These are phyloP conservation scores for Archips crataeganus DNA, from an alignment of 2,888 invertebrate genomes.

Conservation along the genomic window DNA sequence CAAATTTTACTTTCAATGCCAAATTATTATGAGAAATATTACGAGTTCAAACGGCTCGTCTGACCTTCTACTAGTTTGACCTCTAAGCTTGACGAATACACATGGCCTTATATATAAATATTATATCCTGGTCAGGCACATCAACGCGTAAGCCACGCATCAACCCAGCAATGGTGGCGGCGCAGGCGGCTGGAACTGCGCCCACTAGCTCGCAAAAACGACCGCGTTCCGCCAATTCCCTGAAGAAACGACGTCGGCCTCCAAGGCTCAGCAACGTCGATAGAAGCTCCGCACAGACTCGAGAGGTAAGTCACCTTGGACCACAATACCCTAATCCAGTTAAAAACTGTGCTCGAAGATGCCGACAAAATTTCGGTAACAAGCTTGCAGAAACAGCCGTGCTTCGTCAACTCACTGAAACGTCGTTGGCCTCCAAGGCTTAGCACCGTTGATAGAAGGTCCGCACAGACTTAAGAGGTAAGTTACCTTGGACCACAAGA, in stretches of 20 bases:
- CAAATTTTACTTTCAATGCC: too few species aligned
- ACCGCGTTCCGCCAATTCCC: constrained; percentile 84
- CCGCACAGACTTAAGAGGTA: too few species aligned
- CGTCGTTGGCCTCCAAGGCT: too few species aligned
- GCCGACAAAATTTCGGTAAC: too few species aligned
- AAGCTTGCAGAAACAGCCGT: too few species aligned
- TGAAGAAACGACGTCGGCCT: constrained; percentile 87
- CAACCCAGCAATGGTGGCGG: constrained; percentile 98
- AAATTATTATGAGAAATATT: too few species aligned
- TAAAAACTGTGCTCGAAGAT: background rate
- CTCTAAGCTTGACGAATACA: too few species aligned
- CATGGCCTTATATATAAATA: background rate
- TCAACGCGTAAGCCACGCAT: constrained; percentile 97
- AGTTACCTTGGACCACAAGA: too few species aligned
- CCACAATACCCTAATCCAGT: background rate
- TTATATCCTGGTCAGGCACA: constrained; percentile 86
- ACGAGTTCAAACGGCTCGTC: too few species aligned
- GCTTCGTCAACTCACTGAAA: too few species aligned
- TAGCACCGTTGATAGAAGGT: too few species aligned
- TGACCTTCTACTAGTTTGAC: too few species aligned
- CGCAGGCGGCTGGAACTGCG: constrained; percentile 92
- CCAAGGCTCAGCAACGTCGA: constrained; percentile 97
- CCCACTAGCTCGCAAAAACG: constrained; percentile 79
- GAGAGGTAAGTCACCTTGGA: constrained; percentile 88
- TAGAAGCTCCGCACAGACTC: constrained; percentile 95